Base-by-base conservation (phyloP, 1,140 invertebrate species). In the Procambarus clarkii region DNA sequence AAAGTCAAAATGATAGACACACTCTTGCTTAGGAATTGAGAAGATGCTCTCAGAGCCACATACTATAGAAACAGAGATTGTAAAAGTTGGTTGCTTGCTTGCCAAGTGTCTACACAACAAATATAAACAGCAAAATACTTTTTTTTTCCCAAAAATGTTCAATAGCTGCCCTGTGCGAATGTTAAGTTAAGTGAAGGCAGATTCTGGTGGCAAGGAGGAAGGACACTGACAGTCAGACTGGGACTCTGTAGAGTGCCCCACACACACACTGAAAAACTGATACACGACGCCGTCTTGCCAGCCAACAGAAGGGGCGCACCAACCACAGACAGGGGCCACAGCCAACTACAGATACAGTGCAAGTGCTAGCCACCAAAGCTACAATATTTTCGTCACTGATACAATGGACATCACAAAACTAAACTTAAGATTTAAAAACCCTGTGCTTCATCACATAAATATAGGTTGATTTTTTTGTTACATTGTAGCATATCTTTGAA, bases 141-240 rank as follows among this genome's bases (percentile, higher is more conserved):
- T 69, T 77, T 58, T 13, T 54, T 69, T 77, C 58, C 78, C 45
- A 88, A 88, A 88, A 80, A 80, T 64, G 60, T 45, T 88, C 58
- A 88, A 80, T 88, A 88, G 86, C 86, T 88, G 86, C 86, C 86
- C 86, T 88, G 86, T 88, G 86, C 86, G 86, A 88, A 88, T 88
- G 86, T 58, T 88, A 24, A 81, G 48, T 88, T 88, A 71, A 79
- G 45, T 88, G 78, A 88, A 88, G 86, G 86, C 86, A 88, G 86
- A 77, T 74, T 74, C 69, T 88, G 77, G 78, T 88, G 86, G 86
- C 54, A 48, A 71, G 58, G 84, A 64, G 34, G 84, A 46, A 71
- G 82, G 64, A 74, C 69, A 74, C 69, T 34, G 69, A 74, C 69
- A 4, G 34, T 34, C 69, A 74, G 69, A 74, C 69, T 74, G 7